These are phyloP conservation scores for Pavo muticus DNA, from an alignment of 2,113 vertebrate genomes.

Conservation along the genomic window DNA sequence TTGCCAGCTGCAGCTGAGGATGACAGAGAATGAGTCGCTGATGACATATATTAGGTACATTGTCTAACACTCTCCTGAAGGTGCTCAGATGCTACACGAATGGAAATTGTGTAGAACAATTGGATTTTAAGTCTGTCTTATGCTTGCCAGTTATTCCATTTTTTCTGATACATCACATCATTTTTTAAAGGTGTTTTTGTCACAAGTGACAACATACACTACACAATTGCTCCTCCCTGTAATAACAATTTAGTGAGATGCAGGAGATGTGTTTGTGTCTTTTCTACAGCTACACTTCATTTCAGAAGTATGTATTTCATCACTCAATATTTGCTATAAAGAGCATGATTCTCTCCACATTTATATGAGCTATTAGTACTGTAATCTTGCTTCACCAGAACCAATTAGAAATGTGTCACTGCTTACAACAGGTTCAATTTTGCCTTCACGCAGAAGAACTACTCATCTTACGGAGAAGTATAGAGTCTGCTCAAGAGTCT, in stretches of 20 bases:
- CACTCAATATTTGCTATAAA: background rate
- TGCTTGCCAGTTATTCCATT: constrained; percentile 18
- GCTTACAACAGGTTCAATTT: constrained; percentile 9
- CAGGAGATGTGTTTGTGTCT: background rate
- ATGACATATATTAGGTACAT: background rate
- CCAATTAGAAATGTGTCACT: background rate
- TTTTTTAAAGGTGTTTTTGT: constrained; percentile 29
- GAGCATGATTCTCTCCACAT: background rate
- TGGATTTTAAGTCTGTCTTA: constrained; percentile 31
- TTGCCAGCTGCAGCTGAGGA: constrained; percentile 68
- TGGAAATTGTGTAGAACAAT: background rate
- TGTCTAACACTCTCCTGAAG: background rate
- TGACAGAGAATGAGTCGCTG: constrained; percentile 4
- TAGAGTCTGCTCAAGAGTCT: background rate
- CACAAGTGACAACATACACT: background rate
- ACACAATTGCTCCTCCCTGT: background rate
- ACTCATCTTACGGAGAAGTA: background rate
- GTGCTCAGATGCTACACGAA: fast-evolving
- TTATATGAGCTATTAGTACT: background rate
- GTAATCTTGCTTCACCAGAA: background rate
- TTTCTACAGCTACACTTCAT: background rate
- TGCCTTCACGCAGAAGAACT: background rate
- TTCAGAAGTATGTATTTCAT: background rate
- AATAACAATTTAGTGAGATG: background rate
- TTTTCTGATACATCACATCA: background rate